Evolutionary conservation across 2,888 invertebrate genomes (phyloP), one percentile per base, ranked within the genome.

Genomic region (Fragum whitleyi): DNA sequence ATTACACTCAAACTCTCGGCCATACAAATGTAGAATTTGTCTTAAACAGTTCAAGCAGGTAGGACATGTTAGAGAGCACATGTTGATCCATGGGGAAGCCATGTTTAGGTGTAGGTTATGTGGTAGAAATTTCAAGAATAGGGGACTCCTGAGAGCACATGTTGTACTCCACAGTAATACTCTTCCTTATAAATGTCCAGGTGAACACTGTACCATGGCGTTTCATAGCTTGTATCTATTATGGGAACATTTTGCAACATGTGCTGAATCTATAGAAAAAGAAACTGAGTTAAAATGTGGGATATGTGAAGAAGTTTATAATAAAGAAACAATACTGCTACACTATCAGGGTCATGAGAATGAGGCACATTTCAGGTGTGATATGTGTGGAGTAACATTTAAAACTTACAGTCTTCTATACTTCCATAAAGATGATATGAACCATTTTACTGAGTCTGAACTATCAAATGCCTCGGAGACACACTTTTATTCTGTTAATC

Each of bases 11-110:
- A 62, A 83, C 61, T 53, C 23, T 19, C 55, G 65, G 28, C 83
- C 83, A 26, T 83, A 77, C 59, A 70, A 32, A 32, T 83, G 83
- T 55, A 42, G 72, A 28, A 53, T 83, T 2, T 83, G 83, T 69
- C n/a, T n/a, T 19, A 83, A 80, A 29, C 53, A 32, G 2, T 83
- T 59, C 57, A 70, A 72, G 39, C 83, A 83, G 68, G 26, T 77
- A 14, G 77, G 51, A 1, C 83, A 83, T 47, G 36, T 83, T 1
- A 70, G 69, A n/a, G 74, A 79, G 23, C 83, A 83, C 67, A 53
- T 83, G 29, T 26, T 74, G 7, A 51, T 61, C 26, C 83, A 83
- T 71, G 70, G 74, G 2, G 65, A 53, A 29, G 21, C 51, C 21
- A 36, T 16, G 14, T 67, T 61, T 29, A 14, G 36, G 16, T 82